phyloP scores from a whole-genome alignment of 2,797 vertebrate species.

The Podargus strigoides region DNA sequence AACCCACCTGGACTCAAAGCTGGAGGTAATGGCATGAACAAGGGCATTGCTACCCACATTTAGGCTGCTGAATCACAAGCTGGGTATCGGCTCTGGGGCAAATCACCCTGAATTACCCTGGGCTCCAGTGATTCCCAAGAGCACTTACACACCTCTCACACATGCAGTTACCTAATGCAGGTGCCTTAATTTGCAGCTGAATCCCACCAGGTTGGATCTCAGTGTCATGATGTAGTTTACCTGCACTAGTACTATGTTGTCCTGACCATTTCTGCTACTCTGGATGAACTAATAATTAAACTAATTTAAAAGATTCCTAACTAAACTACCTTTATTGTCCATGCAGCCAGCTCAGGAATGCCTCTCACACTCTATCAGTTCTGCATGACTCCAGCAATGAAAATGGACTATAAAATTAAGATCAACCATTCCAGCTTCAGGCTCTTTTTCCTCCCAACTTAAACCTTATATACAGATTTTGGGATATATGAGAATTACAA shows the following conservation, averaged over 20 bases:
- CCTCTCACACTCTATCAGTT: not conserved
- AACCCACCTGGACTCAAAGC: not conserved
- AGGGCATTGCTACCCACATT: not conserved
- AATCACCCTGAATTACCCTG: not conserved
- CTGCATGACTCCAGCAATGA: not conserved
- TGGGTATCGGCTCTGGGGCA: not conserved
- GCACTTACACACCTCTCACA: not conserved
- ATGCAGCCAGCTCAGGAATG: not conserved
- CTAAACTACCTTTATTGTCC: not conserved
- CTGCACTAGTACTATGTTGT: not conserved
- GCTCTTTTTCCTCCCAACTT: not conserved
- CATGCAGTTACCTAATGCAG: not conserved
- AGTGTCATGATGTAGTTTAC: not conserved
- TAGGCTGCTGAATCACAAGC: not conserved
- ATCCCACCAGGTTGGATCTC: not conserved
- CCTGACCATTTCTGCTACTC: not conserved
- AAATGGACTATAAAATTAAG: not conserved
- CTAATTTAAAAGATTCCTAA: not conserved
- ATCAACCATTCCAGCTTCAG: not conserved
- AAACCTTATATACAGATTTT: not conserved
- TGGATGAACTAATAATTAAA: not conserved
- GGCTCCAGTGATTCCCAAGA: not conserved
- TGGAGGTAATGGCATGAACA: not conserved
- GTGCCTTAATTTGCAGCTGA: not conserved
- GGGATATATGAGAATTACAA: not conserved